A percentile compares a stretch with the other conserved stretches of the same genome.
Conservation (phyloP, 1,140 invertebrate species). For the Oedothorax gibbosus region DNA sequence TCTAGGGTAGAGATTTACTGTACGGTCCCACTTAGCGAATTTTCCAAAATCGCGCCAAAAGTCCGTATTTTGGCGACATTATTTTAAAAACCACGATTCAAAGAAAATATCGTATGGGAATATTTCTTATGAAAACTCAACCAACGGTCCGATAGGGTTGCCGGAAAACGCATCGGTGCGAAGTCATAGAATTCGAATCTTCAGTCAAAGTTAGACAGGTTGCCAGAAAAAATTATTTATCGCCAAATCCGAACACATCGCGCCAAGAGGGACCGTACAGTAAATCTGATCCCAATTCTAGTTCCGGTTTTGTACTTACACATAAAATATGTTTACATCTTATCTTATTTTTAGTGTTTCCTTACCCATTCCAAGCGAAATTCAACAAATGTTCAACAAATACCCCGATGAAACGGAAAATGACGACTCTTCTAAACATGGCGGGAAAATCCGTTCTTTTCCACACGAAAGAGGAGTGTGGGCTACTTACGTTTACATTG, state of each 20-base stretch:
- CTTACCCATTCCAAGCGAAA: slow-evolving; percentile 37
- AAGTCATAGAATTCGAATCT: no score
- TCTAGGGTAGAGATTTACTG: not conserved
- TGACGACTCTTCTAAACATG: slow-evolving; percentile 75
- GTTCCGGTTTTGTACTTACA: not conserved
- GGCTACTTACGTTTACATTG: slow-evolving; percentile 80
- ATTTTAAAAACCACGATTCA: no score
- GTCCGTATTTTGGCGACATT: no score
- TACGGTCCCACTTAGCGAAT: not conserved
- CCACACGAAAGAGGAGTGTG: slow-evolving; percentile 84
- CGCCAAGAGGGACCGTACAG: not conserved
- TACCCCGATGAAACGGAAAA: slow-evolving; percentile 16
- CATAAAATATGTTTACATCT: no score
- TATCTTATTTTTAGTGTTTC: not conserved
- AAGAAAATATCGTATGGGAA: no score
- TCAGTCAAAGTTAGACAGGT: no score
- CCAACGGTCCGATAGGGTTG: no score
- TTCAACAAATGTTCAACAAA: slow-evolving; percentile 40
- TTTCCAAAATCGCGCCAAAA: not conserved
- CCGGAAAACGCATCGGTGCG: no score
- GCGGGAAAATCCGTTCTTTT: slow-evolving; percentile 77
- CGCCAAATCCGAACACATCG: not conserved
- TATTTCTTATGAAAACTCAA: no score
- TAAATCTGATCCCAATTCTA: not conserved
- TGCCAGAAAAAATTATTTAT: not conserved